phyloP scores from a whole-genome alignment of 2,797 vertebrate genomes.

The Pelobates cultripes region DNA sequence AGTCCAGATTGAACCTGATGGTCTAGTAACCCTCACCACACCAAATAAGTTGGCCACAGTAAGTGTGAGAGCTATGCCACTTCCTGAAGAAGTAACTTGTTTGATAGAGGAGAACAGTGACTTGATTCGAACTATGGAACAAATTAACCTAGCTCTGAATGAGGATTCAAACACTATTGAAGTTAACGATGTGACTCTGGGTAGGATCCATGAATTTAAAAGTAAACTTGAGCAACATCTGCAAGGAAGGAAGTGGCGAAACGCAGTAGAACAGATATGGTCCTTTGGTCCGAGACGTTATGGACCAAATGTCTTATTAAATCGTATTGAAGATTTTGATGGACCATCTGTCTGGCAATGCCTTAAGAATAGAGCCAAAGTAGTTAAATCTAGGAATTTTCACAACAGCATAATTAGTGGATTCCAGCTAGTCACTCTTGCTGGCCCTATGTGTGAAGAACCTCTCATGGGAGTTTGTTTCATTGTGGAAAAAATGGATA shows the following conservation, averaged over 20 bases:
- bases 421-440: conserved; percentile 90
- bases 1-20: conserved; percentile 81
- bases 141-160: conserved; percentile 78
- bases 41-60: conserved; percentile 87
- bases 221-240: conserved; percentile 78
- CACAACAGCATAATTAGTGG: conserved; percentile 94
- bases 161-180: conserved; percentile 78
- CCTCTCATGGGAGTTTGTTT: conserved; percentile 97
- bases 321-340: conserved; percentile 78
- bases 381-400: conserved; percentile 73
- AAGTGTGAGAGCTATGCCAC: conserved; percentile 81
- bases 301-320: conserved; percentile 91
- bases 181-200: conserved; percentile 75
- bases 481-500: conserved; percentile 85
- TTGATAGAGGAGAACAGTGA: conserved; percentile 86
- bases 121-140: conserved; percentile 88
- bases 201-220: conserved; percentile 80
- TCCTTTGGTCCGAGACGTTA: conserved; percentile 92
- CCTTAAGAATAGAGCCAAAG: conserved; percentile 64
- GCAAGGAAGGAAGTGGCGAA: conserved; percentile 88
- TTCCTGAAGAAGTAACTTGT: conserved; percentile 85
- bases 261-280: conserved; percentile 86
- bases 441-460: conserved; percentile 96
- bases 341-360: conserved; percentile 86
- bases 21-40: conserved; percentile 87